These are phyloP conservation scores for Ameiurus melas DNA, from an alignment of 2,113 vertebrate species.

Conservation along the genomic window DNA sequence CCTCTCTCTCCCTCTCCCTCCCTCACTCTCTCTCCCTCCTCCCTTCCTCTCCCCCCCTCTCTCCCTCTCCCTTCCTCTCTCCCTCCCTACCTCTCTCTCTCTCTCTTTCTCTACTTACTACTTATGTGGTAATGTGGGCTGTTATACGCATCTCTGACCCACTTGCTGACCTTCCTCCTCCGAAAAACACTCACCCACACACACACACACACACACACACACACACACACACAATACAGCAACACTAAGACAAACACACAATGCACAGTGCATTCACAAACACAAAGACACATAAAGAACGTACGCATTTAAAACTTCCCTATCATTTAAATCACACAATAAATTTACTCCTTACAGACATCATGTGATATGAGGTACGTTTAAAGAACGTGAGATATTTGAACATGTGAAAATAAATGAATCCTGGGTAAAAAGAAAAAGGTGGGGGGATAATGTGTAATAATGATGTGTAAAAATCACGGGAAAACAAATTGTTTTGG, in stretches of 20 bases:
- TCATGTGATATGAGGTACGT: not conserved
- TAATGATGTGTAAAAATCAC: too few species aligned
- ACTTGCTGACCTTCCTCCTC: constrained; percentile 35
- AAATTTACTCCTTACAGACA: not conserved
- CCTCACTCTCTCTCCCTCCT: not conserved
- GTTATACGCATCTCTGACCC: constrained; percentile 27
- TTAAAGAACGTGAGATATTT: not conserved
- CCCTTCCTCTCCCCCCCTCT: not conserved
- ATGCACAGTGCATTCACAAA: not conserved
- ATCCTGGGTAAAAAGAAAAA: not conserved
- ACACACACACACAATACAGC: not conserved
- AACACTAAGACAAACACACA: not conserved
- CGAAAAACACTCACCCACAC: not conserved
- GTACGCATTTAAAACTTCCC: not conserved
- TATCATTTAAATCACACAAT: not conserved
- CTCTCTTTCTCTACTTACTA: not conserved
- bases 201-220: not conserved
- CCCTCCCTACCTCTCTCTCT: not conserved
- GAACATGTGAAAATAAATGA: not conserved
- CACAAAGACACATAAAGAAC: not conserved
- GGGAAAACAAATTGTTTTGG: too few species aligned
- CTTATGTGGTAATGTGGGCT: constrained; percentile 20
- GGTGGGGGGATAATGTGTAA: too few species aligned
- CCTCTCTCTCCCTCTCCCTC: not conserved
- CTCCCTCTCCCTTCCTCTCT: not conserved